Percentiles rank a stretch among this genome's conserved stretches.
These are phyloP conservation scores for Erethizon dorsatum DNA, from an alignment of 2,797 vertebrate genomes.

Conservation along the genomic window DNA sequence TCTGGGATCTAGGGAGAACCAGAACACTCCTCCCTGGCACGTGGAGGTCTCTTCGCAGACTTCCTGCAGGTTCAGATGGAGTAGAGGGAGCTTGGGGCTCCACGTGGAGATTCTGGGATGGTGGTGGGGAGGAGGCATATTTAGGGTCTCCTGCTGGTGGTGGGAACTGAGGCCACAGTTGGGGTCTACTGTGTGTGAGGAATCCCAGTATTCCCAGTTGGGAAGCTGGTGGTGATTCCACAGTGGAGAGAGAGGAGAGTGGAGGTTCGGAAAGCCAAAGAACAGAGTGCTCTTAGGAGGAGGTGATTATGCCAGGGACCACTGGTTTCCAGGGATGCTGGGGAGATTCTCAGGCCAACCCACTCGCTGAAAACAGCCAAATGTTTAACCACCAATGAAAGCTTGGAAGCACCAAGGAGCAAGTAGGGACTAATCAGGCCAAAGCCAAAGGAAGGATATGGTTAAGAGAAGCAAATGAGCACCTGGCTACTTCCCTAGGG, in stretches of 20 bases:
- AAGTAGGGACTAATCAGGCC: accelerated
- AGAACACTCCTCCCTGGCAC: not conserved
- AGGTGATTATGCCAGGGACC: not conserved
- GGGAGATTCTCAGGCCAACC: not conserved
- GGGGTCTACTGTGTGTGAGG: not conserved
- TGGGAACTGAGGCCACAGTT: not conserved
- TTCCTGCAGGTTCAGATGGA: not conserved
- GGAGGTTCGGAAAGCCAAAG: no score
- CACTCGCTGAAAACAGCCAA: not conserved
- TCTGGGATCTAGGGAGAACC: not conserved
- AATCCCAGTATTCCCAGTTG: not conserved
- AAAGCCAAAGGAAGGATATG: accelerated
- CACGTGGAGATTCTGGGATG: not conserved
- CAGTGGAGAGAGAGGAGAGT: not conserved
- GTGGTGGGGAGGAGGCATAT: not conserved
- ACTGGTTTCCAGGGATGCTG: accelerated
- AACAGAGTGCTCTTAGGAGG: not conserved
- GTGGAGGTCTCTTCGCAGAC: not conserved
- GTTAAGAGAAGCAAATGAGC: accelerated
- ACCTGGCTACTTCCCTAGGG: accelerated
- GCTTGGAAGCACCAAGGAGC: accelerated
- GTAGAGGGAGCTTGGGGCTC: not conserved
- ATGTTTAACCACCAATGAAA: accelerated
- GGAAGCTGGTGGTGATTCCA: not conserved
- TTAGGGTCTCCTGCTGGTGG: not conserved